Base-by-base conservation (phyloP, 2,797 vertebrate genomes). In the Loris lydekkerianus region DNA sequence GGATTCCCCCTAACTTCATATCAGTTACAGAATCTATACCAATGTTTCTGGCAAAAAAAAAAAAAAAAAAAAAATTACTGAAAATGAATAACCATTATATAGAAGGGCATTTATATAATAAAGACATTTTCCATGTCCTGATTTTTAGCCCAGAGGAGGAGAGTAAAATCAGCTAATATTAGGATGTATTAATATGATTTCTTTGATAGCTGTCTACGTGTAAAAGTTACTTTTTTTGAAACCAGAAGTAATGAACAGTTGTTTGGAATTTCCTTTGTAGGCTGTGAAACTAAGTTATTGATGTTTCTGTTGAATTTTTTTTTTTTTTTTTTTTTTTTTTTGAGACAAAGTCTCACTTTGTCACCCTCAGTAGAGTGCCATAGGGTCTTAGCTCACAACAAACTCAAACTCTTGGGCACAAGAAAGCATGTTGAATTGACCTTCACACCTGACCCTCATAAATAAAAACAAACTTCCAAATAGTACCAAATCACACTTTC, bases 141-240 rank as follows among this genome's bases (percentile, higher is more conserved):
- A 40, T 34, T 95, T 89, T 96, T 95, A 89, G 58, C 29, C 1
- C 31, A 56, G 31, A 84, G 43, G 46, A 86, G 37, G 63, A 89
- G 31, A 77, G 10, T 63, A 86, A 43, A 93, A 84, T 94, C 56
- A 61, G 10, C n/a, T 61, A 76, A 75, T 76, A 15, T 84, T 94
- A 76, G 11, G 25, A 3, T 69, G 23, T 61, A 43, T 58, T 88
- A 40, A 9, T 56, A 13, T 49, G 80, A 67, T 80, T 95, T 93
- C 83, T 89, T 91, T 60, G 31, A 49, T 65, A 76, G 10, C 34
- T 80, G 21, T 84, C 40, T 46, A 60, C 60, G 29, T 83, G 21
- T 89, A 69, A 75, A 94, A 84, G 17, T 88, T 78, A 69, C 40
- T 80, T 76, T 96, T 84, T 86, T n/a, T 76, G 69, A 91, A 85